A percentile compares a stretch with the other conserved stretches of the same genome.
phyloP scores from a whole-genome alignment of 1,140 invertebrate species.

The Hermetia illucens region DNA sequence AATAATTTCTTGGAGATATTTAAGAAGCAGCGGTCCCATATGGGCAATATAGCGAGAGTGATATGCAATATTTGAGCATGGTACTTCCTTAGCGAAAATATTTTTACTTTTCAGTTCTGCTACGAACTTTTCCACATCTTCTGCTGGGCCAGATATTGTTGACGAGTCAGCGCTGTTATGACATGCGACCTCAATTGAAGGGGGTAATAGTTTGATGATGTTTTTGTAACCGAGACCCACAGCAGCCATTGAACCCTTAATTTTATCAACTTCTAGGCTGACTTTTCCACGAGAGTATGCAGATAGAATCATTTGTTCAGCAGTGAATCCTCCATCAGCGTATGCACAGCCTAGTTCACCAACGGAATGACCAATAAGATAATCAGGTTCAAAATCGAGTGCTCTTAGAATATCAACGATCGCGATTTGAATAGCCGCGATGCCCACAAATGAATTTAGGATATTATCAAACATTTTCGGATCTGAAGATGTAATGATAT shows the following conservation, averaged over 20 bases:
- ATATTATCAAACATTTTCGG: constrained; percentile 66
- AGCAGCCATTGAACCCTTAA: constrained; percentile 72
- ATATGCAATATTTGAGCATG: constrained; percentile 70
- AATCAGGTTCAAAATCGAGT: constrained; percentile 63
- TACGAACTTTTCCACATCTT: constrained; percentile 53
- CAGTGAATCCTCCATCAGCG: constrained; percentile 71
- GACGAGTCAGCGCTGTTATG: constrained; percentile 73
- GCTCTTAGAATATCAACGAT: constrained; percentile 60
- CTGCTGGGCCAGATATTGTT: constrained; percentile 71
- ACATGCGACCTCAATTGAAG: constrained; percentile 64
- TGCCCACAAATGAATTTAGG: constrained; percentile 78
- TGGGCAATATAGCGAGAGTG: constrained; percentile 67
- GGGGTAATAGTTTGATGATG: constrained; percentile 44
- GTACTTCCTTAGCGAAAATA: constrained; percentile 71
- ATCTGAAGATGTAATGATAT: constrained; percentile 61
- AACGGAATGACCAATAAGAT: constrained; percentile 78
- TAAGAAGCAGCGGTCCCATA: constrained; percentile 54
- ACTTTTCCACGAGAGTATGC: constrained; percentile 76
- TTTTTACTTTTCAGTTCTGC: constrained; percentile 50
- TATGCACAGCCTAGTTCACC: constrained; percentile 82
- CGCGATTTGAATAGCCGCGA: constrained; percentile 77
- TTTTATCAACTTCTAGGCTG: constrained; percentile 61
- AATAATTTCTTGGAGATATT: constrained; percentile 54
- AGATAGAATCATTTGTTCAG: constrained; percentile 67
- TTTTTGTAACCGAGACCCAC: constrained; percentile 50